Evolutionary conservation across 1,140 invertebrate genomes (phyloP), one percentile per base, ranked within the genome.

Genomic region (Eubasilissa regina): DNA sequence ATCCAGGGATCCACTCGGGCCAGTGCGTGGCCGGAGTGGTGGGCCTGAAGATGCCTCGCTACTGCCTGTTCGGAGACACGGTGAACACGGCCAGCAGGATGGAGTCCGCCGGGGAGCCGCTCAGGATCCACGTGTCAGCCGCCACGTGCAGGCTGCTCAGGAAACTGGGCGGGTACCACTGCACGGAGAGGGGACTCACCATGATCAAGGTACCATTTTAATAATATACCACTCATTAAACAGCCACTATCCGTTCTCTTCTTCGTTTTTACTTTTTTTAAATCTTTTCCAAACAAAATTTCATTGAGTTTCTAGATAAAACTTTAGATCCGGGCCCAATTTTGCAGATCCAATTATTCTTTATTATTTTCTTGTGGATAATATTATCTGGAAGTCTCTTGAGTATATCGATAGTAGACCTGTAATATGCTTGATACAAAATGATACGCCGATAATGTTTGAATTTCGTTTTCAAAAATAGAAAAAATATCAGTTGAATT

Each of bases 61-160:
- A 97, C 87, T 97, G 96, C 86, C 88, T 97, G 3, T 97, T 97
- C 85, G 95, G 96, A 0, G 96, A 97, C 86, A 97, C 96, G 0
- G 96, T 97, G 17, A 94, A 94, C 83, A 94, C 93, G 0, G 93
- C 93, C 1, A 93, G 92, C 0, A 85, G 93, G 45, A 94, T 94
- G 93, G 93, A 94, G 84, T 92, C 92, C 55, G 90, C 90, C 12
- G 93, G 94, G 12, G 92, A 93, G 84, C 92, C 94, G 0, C 90
- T 94, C 60, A 89, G 90, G 82, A 94, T 96, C 58, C 94, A 95
- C 86, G 91, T 95, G 85, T 95, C 94, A 35, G 85, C 92, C 51
- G 90, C 90, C 15, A 93, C 93, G 0, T 93, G 91, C 78, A 85
- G 84, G n/a, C 85, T 95, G 4, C 85, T 95, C 43, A 91, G 93